Conservation (phyloP, 2,113 vertebrate species). For the Psittacula cyanocephala region DNA sequence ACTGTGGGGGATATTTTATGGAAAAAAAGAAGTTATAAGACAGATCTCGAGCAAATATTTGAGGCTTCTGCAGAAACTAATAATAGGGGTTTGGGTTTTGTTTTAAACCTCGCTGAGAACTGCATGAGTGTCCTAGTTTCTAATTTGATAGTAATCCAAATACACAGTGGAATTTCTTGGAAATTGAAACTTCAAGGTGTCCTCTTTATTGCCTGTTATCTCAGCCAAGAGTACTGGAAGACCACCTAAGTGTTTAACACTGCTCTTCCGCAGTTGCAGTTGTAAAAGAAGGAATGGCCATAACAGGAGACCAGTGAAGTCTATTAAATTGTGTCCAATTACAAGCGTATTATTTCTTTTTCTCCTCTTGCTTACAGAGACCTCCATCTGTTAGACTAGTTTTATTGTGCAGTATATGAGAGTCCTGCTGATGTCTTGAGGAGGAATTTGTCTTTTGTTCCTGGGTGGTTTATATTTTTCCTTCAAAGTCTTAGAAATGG, state of each 20-base stretch:
- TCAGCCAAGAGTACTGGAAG: conserved; percentile 26
- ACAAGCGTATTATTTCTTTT: not conserved
- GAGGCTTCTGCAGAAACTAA: conserved; percentile 36
- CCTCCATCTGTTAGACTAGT: conserved; percentile 27
- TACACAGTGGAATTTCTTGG: conserved; percentile 53
- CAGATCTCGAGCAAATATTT: conserved; percentile 33
- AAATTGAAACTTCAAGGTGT: conserved; percentile 62
- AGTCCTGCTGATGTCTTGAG: conserved; percentile 25
- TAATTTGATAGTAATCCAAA: conserved; percentile 59
- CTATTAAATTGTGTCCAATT: conserved; percentile 40
- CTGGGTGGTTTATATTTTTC: conserved; percentile 18
- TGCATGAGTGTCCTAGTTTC: conserved; percentile 44
- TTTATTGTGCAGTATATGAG: not conserved
- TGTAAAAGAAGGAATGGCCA: not conserved
- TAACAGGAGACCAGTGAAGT: conserved; percentile 25
- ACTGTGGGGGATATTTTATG: not conserved
- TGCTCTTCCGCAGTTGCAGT: not conserved
- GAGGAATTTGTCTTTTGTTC: conserved; percentile 27
- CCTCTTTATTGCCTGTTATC: conserved; percentile 50
- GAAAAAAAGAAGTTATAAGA: conserved; percentile 3
- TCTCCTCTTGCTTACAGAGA: conserved; percentile 29
- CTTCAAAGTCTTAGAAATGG: not conserved
- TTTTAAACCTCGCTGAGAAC: conserved; percentile 46
- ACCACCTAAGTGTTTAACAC: conserved; percentile 41
- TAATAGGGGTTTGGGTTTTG: conserved; percentile 24